Conservation (phyloP, 2,113 vertebrate genomes). For the Lepisosteus oculatus region DNA sequence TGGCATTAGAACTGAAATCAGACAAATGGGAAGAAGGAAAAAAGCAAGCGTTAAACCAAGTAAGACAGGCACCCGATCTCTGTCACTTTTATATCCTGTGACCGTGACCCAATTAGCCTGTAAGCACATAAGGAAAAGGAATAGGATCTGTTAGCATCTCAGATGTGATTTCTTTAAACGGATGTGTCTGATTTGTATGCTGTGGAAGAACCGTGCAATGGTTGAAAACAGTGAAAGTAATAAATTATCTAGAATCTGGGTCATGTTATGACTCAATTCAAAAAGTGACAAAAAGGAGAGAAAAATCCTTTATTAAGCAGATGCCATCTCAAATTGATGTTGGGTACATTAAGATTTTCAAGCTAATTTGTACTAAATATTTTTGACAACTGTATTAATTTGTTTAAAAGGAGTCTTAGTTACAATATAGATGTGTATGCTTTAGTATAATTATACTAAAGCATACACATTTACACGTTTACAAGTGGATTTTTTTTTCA, state of each 20-base stretch:
- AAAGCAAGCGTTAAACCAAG: not conserved
- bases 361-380: slow-evolving; percentile 1
- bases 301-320: slow-evolving; percentile 14
- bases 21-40: not conserved
- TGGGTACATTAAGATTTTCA: slow-evolving; percentile 8
- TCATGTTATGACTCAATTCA: slow-evolving; percentile 24
- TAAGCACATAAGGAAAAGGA: slow-evolving; percentile 2
- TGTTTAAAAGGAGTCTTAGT: not conserved
- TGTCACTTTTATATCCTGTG: not conserved
- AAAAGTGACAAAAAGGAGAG: slow-evolving; percentile 1
- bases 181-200: slow-evolving; percentile 2
- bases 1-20: not conserved
- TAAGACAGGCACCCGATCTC: not conserved
- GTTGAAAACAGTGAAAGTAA: slow-evolving; percentile 6
- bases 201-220: not conserved
- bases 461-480: too few species aligned
- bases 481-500: too few species aligned
- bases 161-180: slow-evolving; percentile 11
- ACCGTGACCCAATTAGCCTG: slow-evolving; percentile 19
- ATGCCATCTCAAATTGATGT: slow-evolving; percentile 12
- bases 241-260: slow-evolving; percentile 23
- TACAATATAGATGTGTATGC: not conserved
- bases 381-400: not conserved
- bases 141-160: slow-evolving; percentile 6
- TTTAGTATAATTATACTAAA: not conserved